Conservation (phyloP, 2,888 invertebrate species). For the Tanytarsus gracilentus region DNA sequence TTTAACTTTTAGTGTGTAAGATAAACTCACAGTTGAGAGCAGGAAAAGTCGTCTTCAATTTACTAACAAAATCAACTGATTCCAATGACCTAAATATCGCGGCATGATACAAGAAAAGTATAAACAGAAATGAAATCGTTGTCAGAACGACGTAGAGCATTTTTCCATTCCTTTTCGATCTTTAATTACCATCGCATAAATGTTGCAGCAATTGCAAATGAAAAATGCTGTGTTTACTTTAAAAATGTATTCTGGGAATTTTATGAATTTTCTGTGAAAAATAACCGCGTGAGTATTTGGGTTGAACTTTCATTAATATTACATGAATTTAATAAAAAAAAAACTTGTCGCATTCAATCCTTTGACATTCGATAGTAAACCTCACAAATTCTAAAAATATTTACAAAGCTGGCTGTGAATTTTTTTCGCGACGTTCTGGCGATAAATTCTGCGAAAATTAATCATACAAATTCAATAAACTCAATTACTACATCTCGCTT, state of each 20-base stretch:
- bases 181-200: not conserved
- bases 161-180: no score
- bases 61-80: not conserved
- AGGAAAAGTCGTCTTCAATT: not conserved
- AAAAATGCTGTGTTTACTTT: not conserved
- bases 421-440: no score
- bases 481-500: no score
- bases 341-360: no score
- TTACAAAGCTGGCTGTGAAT: no score
- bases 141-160: slow-evolving; percentile 6
- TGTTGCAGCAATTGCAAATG: not conserved
- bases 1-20: no score
- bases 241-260: not conserved
- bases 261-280: not conserved
- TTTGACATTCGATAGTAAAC: no score
- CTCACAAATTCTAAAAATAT: no score
- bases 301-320: no score
- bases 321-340: no score
- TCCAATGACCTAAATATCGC: slow-evolving; percentile 23
- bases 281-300: not conserved
- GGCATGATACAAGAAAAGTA: slow-evolving; percentile 2
- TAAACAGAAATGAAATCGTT: not conserved
- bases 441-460: no score
- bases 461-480: no score
- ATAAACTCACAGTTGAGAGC: not conserved